Evolutionary conservation across 2,888 invertebrate genomes (phyloP).

Genomic region (Oegoconia quadripuncta): DNA sequence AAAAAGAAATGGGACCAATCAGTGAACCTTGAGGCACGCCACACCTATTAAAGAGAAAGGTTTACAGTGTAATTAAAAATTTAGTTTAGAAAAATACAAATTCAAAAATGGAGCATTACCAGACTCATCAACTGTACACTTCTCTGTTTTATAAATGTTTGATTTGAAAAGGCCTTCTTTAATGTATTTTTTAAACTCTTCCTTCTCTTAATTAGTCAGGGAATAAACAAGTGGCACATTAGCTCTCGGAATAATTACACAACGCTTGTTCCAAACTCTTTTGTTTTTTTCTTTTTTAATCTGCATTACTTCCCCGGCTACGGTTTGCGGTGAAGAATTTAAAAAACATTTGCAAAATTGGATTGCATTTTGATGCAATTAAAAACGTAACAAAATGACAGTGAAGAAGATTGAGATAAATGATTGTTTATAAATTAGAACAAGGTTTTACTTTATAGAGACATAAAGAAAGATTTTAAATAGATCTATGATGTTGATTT

Average conservation of each 20-base stretch:
- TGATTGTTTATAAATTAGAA: background rate
- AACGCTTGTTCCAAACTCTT: slow-evolving; percentile 45
- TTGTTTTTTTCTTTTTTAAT: slow-evolving; percentile 42
- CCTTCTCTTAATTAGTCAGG: slow-evolving; percentile 74
- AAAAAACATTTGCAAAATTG: slow-evolving; percentile 71
- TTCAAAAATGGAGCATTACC: slow-evolving; percentile 39
- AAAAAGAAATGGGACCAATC: slow-evolving; percentile 17
- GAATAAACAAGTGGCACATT: slow-evolving; percentile 77
- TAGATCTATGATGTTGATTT: too few relatives aligned
- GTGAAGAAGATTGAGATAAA: background rate
- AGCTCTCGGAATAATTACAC: slow-evolving; percentile 74
- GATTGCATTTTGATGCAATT: slow-evolving; percentile 53
- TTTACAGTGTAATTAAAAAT: slow-evolving; percentile 30
- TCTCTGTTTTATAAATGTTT: slow-evolving; percentile 66
- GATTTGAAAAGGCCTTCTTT: slow-evolving; percentile 57
- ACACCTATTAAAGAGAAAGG: background rate
- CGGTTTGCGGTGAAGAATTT: slow-evolving; percentile 67
- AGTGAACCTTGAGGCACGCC: slow-evolving; percentile 20
- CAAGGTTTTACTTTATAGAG: background rate
- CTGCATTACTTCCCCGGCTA: slow-evolving; percentile 44
- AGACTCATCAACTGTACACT: slow-evolving; percentile 45
- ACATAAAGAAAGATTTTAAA: background rate
- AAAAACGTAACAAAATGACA: slow-evolving; percentile 20
- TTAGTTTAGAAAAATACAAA: slow-evolving; percentile 37
- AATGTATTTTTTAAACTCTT: slow-evolving; percentile 64